Percentiles rank a stretch among this genome's conserved stretches.
phyloP scores from a whole-genome alignment of 2,113 vertebrate species.

The Setophaga petechia region DNA sequence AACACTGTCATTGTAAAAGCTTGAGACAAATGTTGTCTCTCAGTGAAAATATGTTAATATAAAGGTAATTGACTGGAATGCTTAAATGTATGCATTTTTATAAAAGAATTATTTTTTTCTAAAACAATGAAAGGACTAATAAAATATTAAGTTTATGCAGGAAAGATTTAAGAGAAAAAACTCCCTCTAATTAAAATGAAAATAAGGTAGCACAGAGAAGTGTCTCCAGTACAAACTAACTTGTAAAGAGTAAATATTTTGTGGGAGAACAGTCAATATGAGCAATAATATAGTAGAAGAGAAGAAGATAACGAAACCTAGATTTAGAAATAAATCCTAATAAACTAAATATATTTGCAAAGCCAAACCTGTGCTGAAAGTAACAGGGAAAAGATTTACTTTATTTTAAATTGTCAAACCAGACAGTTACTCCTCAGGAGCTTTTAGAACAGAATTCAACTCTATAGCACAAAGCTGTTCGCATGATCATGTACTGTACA shows the following conservation, averaged over 20 bases:
- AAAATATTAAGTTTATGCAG: not conserved
- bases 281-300: not conserved
- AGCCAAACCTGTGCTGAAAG: not conserved
- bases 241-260: not conserved
- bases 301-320: not conserved
- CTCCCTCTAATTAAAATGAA: not conserved
- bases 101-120: not conserved
- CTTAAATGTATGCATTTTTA: not conserved
- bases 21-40: not conserved
- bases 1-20: not conserved
- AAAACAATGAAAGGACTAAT: not conserved
- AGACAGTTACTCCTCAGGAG: not conserved
- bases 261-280: not conserved
- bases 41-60: not conserved
- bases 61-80: not conserved
- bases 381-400: not conserved
- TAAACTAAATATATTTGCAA: not conserved
- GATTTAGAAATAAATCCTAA: not conserved
- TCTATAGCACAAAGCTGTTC: not conserved
- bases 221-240: not conserved
- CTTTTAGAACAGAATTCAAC: not conserved
- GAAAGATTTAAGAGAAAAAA: not conserved
- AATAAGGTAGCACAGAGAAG: not conserved
- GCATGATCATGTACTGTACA: fast-evolving
- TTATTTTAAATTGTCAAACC: not conserved